A percentile compares a stretch with the other conserved stretches of the same genome.
Conservation (phyloP, 2,888 invertebrate genomes). For the Hermaeophaga mercurialis region DNA sequence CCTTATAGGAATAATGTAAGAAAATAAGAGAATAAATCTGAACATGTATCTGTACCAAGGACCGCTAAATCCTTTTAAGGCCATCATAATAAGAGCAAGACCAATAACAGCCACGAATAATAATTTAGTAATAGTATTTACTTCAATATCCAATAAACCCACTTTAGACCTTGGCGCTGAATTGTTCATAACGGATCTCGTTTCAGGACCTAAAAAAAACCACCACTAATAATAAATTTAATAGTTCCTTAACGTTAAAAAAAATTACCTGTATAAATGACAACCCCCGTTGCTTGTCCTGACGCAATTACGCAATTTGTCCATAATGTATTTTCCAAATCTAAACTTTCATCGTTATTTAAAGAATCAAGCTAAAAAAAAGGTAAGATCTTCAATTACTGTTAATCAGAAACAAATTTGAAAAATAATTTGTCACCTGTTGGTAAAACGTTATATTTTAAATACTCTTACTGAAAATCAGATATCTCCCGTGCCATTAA, state of each 20-base stretch:
- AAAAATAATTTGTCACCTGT: too few relatives aligned
- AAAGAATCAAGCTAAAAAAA: slow-evolving; percentile 63
- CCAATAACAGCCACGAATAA: slow-evolving; percentile 90
- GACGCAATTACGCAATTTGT: slow-evolving; percentile 98
- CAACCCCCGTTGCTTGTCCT: slow-evolving; percentile 91
- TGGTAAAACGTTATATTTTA: too few relatives aligned
- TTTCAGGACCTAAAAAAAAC: slow-evolving; percentile 78
- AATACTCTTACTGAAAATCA: too few relatives aligned
- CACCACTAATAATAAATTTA: not conserved
- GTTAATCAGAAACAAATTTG: too few relatives aligned
- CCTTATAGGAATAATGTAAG: slow-evolving; percentile 98
- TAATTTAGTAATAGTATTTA: slow-evolving; percentile 96
- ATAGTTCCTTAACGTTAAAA: too few relatives aligned
- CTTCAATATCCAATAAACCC: slow-evolving; percentile 92
- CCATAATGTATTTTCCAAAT: slow-evolving; percentile 97
- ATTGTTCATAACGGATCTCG: slow-evolving; percentile 98
- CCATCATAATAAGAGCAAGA: slow-evolving; percentile 92
- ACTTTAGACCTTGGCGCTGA: slow-evolving; percentile 95
- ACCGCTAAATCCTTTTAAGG: slow-evolving; percentile 93
- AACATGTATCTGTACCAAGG: slow-evolving; percentile 97
- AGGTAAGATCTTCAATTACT: too few relatives aligned
- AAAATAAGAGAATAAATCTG: slow-evolving; percentile 94
- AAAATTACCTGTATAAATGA: slow-evolving; percentile 83
- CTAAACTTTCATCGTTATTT: slow-evolving; percentile 78
- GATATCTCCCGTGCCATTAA: too few relatives aligned